Base-by-base conservation (phyloP, 92 coral and sea anemone genomes). In the Galaxea fascicularis region DNA sequence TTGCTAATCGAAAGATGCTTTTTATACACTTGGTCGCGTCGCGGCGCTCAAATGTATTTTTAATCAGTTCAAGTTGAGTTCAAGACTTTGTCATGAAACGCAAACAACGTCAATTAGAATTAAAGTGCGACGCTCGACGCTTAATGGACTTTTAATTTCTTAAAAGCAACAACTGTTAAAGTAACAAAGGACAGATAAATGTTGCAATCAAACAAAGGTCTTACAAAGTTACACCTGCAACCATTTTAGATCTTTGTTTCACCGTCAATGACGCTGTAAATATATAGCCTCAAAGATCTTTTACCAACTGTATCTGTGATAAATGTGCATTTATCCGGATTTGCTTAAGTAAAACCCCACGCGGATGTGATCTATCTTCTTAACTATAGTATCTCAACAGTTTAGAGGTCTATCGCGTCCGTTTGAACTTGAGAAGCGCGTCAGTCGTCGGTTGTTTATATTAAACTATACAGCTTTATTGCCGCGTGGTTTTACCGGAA, bases 121-220 rank as follows among this genome's bases (percentile, higher is more conserved):
- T 31, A 35, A 16, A 77, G 24, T 44, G 59, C 28, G 21, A 45
- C 31, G 57, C 12, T 24, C 17, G 14, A 16, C 57, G 10, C 25
- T 39, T 77, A 63, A 77, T 77, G 71, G 35, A 1, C 44, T 60
- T 59, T 77, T 16, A 62, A 63, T 63, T 62, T 25, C 27, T 60
- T 10, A 25, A 15, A 11, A 29, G 12, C 1, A 13, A 25, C 0
- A 60, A 60, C 30, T 60, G 4, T 22, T 7, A 15, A 60, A 60
- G 10, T 30, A 27, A 65, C 28, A 27, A 65, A 8, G 8, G 17
- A 65, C 26, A 18, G 44, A 13, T 29, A 29, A 28, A 15, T 20
- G 4, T 10, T 65, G 70, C 70, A 28, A 60, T 5, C 15, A 60
- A 22, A 10, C 28, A 25, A 60, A 3, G 16, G 13, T 22, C 10